phyloP scores from a whole-genome alignment of 2,888 invertebrate genomes.

The Fabriciana adippe region DNA sequence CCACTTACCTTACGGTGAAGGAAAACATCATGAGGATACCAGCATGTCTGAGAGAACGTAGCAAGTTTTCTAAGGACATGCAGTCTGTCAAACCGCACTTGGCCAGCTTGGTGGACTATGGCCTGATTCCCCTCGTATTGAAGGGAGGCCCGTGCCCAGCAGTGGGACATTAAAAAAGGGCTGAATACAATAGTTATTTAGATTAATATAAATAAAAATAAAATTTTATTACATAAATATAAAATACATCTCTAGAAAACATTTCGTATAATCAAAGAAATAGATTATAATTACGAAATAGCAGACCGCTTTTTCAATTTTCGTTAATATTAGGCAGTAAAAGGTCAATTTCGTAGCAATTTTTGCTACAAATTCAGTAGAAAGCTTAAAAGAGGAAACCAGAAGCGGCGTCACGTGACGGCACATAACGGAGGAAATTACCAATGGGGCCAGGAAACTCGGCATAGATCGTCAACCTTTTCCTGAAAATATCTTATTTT shows the following conservation, averaged over 20 bases:
- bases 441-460: conserved; percentile 52
- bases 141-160: no score
- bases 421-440: conserved; percentile 56
- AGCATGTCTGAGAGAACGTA: no score
- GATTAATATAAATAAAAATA: no score
- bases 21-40: no score
- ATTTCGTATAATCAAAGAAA: background rate
- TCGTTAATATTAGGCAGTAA: conserved; percentile 7
- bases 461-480: conserved; percentile 47
- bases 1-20: no score
- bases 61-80: no score
- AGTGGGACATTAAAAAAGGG: no score
- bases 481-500: conserved; percentile 16
- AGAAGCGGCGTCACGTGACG: conserved; percentile 40
- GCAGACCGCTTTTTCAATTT: background rate
- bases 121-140: no score
- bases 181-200: no score
- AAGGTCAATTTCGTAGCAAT: conserved; percentile 11
- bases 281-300: background rate
- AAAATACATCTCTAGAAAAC: background rate
- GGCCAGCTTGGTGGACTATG: no score
- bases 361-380: conserved; percentile 20
- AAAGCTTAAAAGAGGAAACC: conserved; percentile 33
- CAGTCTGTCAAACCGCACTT: no score
- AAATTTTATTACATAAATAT: background rate